These are phyloP conservation scores for Drosophila lutescens DNA, from an alignment of 2,888 invertebrate species.

Conservation along the genomic window DNA sequence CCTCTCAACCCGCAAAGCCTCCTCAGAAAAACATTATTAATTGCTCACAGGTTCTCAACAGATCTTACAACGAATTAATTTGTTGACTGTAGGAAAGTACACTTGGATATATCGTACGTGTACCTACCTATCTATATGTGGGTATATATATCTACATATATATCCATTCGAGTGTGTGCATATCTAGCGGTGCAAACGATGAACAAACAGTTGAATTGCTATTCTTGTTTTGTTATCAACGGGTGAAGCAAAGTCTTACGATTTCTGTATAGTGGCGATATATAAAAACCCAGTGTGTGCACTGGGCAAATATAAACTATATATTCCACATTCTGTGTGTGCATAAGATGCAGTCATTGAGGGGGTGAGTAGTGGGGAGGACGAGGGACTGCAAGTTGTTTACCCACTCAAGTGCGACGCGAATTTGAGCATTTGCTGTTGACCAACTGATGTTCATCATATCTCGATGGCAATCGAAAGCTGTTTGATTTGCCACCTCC, in stretches of 20 bases:
- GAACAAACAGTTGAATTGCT: slow-evolving; percentile 59
- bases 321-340: slow-evolving; percentile 35
- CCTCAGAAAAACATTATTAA: slow-evolving; percentile 28
- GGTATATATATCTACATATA: background rate
- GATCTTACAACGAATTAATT: slow-evolving; percentile 39
- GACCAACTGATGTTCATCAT: slow-evolving; percentile 52
- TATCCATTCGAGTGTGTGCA: slow-evolving; percentile 19
- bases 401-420: slow-evolving; percentile 57
- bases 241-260: slow-evolving; percentile 19
- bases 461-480: slow-evolving; percentile 21
- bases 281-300: slow-evolving; percentile 16
- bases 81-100: slow-evolving; percentile 41
- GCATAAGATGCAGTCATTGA: slow-evolving; percentile 21
- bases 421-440: slow-evolving; percentile 47
- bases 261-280: slow-evolving; percentile 27
- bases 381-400: slow-evolving; percentile 27
- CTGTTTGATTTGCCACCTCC: slow-evolving; percentile 21
- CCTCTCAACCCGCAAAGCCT: background rate
- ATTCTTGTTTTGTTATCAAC: slow-evolving; percentile 53
- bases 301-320: slow-evolving; percentile 38
- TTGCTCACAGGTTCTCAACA: slow-evolving; percentile 27
- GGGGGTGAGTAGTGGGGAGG: background rate
- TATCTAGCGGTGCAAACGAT: slow-evolving; percentile 40
- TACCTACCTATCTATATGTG: background rate
- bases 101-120: slow-evolving; percentile 19